Evolutionary conservation across 2,888 invertebrate genomes (phyloP), one percentile per base, ranked within the genome.

Genomic region (Oasisia sp.): DNA sequence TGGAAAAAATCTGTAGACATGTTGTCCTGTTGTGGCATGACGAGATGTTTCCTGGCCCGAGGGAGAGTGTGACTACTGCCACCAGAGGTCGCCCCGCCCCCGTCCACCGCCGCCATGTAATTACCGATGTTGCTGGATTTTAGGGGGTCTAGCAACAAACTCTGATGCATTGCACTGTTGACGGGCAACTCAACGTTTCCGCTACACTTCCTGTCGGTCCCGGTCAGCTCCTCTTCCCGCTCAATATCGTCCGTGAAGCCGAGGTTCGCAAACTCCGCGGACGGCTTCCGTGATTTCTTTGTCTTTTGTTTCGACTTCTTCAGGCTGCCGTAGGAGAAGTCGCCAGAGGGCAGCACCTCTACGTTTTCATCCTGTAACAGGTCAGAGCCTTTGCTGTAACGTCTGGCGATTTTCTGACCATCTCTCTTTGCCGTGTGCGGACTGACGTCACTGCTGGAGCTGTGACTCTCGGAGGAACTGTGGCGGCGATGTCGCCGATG

Each of bases 221-320:
- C 45, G 5, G 91, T 45, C 14, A 44, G 32, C 14, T 90, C 90
- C 7, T 14, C 90, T 14, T 90, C 90, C 32, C 44, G 14, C 32
- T 90, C 91, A 74, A 27, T 91, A 38, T 93, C 93, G 50, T 93
- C 93, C 92, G 92, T 92, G 90, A 93, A 93, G 44, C 93, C 93
- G 11, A 92, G 92, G 58, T 93, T 93, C 27, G 93, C 56, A 90
- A 93, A 93, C 44, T 92, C 91, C 1, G 93, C 91, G 0, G 56
- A 92, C n/a, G 90, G 92, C 12, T 91, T 44, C 32, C 89, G 32
- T n/a, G 92, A 91, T 74, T 91, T 93, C 89, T 92, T 93, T 32
- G 90, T 32, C 58, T 92, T 92, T 12, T 91, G 89, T 89, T 93
- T 92, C 27, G 27, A 38, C 45, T 91, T 91, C 44, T 92, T 92